Percentiles rank a stretch among this genome's conserved stretches.
These are phyloP conservation scores for Piscicola geometra DNA, from an alignment of 2,888 invertebrate genomes.

Conservation along the genomic window DNA sequence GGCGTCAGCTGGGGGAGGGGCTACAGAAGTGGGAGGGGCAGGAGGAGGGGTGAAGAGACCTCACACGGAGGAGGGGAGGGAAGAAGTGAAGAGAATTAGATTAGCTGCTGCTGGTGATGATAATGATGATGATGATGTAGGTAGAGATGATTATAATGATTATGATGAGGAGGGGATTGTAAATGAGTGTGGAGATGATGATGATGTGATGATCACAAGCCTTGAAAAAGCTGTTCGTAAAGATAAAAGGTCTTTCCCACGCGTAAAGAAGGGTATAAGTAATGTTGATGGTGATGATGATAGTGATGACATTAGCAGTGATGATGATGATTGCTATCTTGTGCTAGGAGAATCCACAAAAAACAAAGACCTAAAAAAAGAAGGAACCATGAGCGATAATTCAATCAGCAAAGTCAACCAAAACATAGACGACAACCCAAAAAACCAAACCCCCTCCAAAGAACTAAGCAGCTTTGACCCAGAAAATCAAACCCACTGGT, in stretches of 20 bases:
- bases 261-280: neutral
- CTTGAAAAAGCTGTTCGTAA: too few species aligned
- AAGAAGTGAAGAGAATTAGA: slow-evolving; percentile 27
- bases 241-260: too few species aligned
- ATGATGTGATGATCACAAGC: too few species aligned
- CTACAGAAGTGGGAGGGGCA: neutral
- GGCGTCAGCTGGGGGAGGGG: slow-evolving; percentile 30
- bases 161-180: slow-evolving; percentile 29
- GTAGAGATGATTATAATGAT: slow-evolving; percentile 40
- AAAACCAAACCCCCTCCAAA: too few species aligned
- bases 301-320: neutral
- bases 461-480: neutral
- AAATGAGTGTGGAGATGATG: neutral
- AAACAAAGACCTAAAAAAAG: too few species aligned
- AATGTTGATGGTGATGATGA: neutral
- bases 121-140: slow-evolving; percentile 37
- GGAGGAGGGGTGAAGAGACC: neutral
- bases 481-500: slow-evolving; percentile 16
- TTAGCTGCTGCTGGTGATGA: slow-evolving; percentile 1
- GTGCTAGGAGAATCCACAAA: neutral
- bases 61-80: slow-evolving; percentile 21
- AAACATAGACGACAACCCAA: too few species aligned
- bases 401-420: too few species aligned
- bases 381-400: too few species aligned
- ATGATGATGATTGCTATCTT: neutral